Percentiles rank a stretch among this genome's conserved stretches.
These are phyloP conservation scores for Colistium nudipinnis DNA, from an alignment of 2,113 vertebrate species.

Conservation along the genomic window DNA sequence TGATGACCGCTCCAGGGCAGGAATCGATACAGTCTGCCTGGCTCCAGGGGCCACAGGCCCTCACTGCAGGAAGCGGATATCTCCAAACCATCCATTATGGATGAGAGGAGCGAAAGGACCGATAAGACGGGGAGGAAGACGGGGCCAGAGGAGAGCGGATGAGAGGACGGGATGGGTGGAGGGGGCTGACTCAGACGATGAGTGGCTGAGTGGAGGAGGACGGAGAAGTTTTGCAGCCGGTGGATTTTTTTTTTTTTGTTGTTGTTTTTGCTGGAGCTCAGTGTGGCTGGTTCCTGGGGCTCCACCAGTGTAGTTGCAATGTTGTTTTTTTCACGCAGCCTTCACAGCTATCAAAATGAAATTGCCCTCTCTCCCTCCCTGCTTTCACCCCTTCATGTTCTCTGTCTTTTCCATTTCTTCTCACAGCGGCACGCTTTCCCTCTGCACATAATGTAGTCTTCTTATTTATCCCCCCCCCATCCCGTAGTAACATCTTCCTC, in stretches of 20 bases:
- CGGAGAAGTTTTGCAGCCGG: slow-evolving; percentile 22
- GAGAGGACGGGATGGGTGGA: slow-evolving; percentile 10
- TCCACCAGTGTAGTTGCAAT: slow-evolving; percentile 11
- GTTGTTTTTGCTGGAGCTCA: slow-evolving; percentile 8
- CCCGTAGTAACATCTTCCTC: slow-evolving; percentile 14
- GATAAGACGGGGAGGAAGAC: not conserved
- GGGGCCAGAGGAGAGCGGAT: not conserved
- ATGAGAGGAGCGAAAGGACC: slow-evolving; percentile 79
- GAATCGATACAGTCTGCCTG: slow-evolving; percentile 88
- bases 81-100: slow-evolving; percentile 88
- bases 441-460: not conserved
- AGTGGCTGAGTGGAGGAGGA: slow-evolving; percentile 12
- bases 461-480: not conserved
- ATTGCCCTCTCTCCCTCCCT: slow-evolving; percentile 21
- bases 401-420: not conserved
- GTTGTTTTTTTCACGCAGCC: slow-evolving; percentile 35
- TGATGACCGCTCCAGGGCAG: slow-evolving; percentile 76
- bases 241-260: slow-evolving; percentile 10
- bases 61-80: slow-evolving; percentile 85
- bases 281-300: slow-evolving; percentile 15
- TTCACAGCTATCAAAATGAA: slow-evolving; percentile 38
- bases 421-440: not conserved
- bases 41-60: slow-evolving; percentile 65
- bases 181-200: slow-evolving; percentile 4
- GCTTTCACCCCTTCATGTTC: slow-evolving; percentile 13